Evolutionary conservation across 2,888 invertebrate genomes (phyloP).

Genomic region (Ecdyonurus torrentis): DNA sequence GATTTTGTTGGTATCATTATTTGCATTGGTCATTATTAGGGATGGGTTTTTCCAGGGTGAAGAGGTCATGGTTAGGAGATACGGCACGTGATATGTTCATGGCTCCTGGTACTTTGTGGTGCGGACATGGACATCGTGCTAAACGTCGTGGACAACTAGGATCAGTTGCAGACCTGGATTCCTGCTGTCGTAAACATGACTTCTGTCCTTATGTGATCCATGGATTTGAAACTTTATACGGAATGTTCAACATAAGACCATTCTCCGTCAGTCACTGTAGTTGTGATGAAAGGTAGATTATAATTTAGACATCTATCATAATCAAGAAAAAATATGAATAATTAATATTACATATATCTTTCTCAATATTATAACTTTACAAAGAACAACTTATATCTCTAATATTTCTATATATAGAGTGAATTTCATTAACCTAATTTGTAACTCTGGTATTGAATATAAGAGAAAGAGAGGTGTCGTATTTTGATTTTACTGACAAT

Average conservation of each 20-base stretch:
- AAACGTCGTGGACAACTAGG: constrained; percentile 44
- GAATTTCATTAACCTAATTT: neutral
- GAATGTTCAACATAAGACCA: constrained; percentile 49
- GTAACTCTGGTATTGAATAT: too few species aligned
- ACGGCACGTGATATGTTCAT: constrained; percentile 24
- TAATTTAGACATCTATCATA: too few species aligned
- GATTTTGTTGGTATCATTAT: neutral
- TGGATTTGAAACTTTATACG: constrained; percentile 40
- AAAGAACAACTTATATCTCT: too few species aligned
- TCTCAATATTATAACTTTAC: too few species aligned
- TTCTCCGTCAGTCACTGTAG: constrained; percentile 59
- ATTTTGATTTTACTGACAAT: neutral
- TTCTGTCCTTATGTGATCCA: constrained; percentile 46
- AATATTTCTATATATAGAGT: too few species aligned
- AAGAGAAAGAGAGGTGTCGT: neutral
- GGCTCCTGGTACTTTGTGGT: constrained; percentile 56
- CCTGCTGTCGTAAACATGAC: constrained; percentile 60
- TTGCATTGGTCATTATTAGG: neutral
- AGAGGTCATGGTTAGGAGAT: constrained; percentile 11
- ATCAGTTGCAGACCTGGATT: constrained; percentile 37
- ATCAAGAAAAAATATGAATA: too few species aligned
- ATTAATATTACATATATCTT: too few species aligned
- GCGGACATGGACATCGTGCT: constrained; percentile 44
- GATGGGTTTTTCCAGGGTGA: constrained; percentile 9
- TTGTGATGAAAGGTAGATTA: constrained; percentile 64